Base-by-base conservation (phyloP, 2,113 vertebrate genomes). In the Alaudala cheleensis region DNA sequence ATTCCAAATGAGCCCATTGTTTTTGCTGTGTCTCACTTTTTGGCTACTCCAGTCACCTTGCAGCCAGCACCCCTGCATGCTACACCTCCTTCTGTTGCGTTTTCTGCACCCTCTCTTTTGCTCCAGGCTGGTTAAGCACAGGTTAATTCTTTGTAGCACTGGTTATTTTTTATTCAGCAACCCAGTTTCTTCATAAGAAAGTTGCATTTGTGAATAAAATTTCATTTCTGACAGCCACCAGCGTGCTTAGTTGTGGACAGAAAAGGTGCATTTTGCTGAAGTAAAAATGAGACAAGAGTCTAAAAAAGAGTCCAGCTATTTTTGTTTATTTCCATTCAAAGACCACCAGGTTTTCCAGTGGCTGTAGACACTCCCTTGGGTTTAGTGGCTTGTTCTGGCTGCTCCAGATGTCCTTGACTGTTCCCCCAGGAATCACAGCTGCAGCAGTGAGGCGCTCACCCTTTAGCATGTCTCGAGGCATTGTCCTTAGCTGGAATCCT, bases 401-500 rank as follows among this genome's bases (percentile, higher is more conserved):
- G 83, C 54, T 90, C 47, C 19, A 58, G 90, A n/a, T 31, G 39
- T 76, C 79, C 71, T 28, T 77, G 71, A 54, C 47, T 56, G 47
- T 77, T 15, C 33, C 69, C 77, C 80, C 80, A 56, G 88, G 88
- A 90, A 77, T 70, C 64, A 33, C 80, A 83, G 88, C 88, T 83
- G 88, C 94, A 82, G 93, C 86, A 87, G 60, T 31, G 87, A 90
- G 85, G 82, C 65, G 8, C 87, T 94, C 74, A 9, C 67, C 67
- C 89, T 61, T 74, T 65, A 54, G 92, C 97, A 93, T 96, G 93
- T 83, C 93, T 90, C 7, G 3, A 92, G 90, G 72, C 86, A 6
- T 86, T 34, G 49, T 93, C 90, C 89, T 85, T 91, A 77, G 91
- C 94, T 83, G 94, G 93, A 89, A 66, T 60, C 54, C 74, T 65